Conservation (phyloP, 2,888 invertebrate genomes). For the Parnassius orleans region DNA sequence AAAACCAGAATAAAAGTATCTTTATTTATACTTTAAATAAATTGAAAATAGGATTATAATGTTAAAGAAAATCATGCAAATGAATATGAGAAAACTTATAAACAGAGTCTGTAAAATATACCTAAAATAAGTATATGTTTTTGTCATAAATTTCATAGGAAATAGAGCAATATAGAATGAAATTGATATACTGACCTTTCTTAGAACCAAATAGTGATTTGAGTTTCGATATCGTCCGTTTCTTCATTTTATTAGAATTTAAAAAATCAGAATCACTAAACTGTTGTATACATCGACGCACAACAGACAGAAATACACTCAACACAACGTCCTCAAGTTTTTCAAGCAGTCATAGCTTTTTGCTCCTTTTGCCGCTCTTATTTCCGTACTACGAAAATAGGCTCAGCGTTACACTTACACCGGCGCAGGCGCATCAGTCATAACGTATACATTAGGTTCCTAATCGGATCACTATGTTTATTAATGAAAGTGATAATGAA, state of each 20-base stretch:
- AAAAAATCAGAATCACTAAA: slow-evolving; percentile 51
- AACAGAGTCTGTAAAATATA: not conserved
- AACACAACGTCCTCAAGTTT: slow-evolving; percentile 75
- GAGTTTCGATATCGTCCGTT: slow-evolving; percentile 71
- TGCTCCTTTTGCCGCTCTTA: slow-evolving; percentile 80
- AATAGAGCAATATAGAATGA: no score
- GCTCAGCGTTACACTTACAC: slow-evolving; percentile 74
- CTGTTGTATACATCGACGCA: slow-evolving; percentile 60
- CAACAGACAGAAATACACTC: slow-evolving; percentile 74
- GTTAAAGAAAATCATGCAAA: no score
- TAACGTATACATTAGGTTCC: slow-evolving; percentile 40
- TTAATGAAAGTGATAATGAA: slow-evolving; percentile 31
- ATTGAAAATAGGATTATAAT: no score
- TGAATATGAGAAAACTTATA: not conserved
- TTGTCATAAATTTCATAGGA: not conserved
- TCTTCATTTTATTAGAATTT: slow-evolving; percentile 65
- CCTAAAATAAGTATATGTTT: no score
- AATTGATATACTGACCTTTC: slow-evolving; percentile 54
- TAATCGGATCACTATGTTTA: slow-evolving; percentile 38
- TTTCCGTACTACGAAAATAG: slow-evolving; percentile 81
- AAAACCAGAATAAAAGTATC: no score
- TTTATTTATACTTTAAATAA: no score
- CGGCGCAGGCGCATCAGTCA: slow-evolving; percentile 74
- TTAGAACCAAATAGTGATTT: slow-evolving; percentile 72
- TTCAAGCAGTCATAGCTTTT: slow-evolving; percentile 72